Percentiles rank a stretch among this genome's conserved stretches.
These are phyloP conservation scores for Terrapene triunguis DNA, from an alignment of 2,113 vertebrate species.

Conservation along the genomic window DNA sequence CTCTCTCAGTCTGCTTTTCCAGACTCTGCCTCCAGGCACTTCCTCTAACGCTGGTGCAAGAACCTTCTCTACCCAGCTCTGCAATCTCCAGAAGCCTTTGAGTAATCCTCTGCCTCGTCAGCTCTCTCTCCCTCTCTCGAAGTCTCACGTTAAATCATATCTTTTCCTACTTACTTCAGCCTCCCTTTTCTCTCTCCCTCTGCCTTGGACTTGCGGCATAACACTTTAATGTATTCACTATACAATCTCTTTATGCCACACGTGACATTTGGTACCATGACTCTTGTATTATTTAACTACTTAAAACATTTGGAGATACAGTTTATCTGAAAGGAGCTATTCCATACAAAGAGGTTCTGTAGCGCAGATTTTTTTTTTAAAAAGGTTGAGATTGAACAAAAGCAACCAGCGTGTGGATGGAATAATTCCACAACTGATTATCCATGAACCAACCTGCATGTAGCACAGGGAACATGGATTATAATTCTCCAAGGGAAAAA, in stretches of 20 bases:
- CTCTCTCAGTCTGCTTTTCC: background rate
- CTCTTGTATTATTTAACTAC: background rate
- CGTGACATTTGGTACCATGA: background rate
- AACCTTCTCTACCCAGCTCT: background rate
- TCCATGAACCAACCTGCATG: background rate
- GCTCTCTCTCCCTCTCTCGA: background rate
- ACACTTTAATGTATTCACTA: background rate
- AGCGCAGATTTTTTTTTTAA: background rate
- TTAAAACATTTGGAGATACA: background rate
- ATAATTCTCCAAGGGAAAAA: background rate
- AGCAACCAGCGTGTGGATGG: background rate
- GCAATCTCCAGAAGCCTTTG: background rate
- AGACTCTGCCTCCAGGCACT: background rate
- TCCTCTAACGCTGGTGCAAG: background rate
- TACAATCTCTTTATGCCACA: background rate
- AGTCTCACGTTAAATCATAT: background rate
- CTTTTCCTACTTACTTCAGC: too few species aligned
- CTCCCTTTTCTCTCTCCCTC: background rate
- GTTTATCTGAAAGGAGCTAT: background rate
- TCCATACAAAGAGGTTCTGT: accelerated
- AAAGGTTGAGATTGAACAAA: background rate
- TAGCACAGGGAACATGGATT: background rate
- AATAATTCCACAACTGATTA: background rate
- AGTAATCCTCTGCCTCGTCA: background rate
- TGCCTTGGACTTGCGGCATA: background rate